phyloP scores from a whole-genome alignment of 1,140 invertebrate genomes.

The Thaumatotibia leucotreta region DNA sequence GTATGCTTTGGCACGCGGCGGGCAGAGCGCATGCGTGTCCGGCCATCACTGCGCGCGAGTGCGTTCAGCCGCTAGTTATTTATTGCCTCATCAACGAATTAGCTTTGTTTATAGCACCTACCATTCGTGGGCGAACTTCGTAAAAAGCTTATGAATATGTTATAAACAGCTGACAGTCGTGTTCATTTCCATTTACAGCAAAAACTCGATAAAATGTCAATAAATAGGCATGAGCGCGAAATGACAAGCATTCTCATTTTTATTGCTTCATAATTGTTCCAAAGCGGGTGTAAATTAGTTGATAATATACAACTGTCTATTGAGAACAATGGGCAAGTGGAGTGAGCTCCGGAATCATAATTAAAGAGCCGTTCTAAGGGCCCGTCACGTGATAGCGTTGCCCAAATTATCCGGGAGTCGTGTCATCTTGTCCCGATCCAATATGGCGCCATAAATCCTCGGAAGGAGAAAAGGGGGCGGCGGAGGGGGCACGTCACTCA shows the following conservation, averaged over 20 bases:
- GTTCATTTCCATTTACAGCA: conserved; percentile 25
- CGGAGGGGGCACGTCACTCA: conserved; percentile 72
- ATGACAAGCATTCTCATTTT: background rate
- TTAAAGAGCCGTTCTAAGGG: conserved; percentile 70
- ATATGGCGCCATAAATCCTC: conserved; percentile 76
- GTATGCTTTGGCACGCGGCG: conserved; percentile 56
- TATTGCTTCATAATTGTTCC: background rate
- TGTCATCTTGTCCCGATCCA: conserved; percentile 77
- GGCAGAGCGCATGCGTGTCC: conserved; percentile 54
- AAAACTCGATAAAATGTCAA: background rate
- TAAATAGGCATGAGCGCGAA: conserved; percentile 14
- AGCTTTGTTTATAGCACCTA: conserved; percentile 67
- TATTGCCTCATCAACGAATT: conserved; percentile 61
- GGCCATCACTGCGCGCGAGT: conserved; percentile 55
- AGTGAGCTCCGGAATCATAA: conserved; percentile 65
- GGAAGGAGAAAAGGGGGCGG: conserved; percentile 43
- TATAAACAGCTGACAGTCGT: conserved; percentile 32
- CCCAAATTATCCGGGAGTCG: conserved; percentile 76
- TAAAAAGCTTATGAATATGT: conserved; percentile 63
- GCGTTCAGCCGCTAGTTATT: conserved; percentile 62
- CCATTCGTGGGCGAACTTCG: conserved; percentile 44
- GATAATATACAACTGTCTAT: conserved; percentile 5
- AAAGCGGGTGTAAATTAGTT: background rate
- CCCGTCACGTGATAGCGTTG: conserved; percentile 71
- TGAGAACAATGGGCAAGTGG: conserved; percentile 19